Percentiles rank a stretch among this genome's conserved stretches.
Evolutionary conservation across 2,797 vertebrate genomes (phyloP).

Genomic region (Sibirionetta formosa): DNA sequence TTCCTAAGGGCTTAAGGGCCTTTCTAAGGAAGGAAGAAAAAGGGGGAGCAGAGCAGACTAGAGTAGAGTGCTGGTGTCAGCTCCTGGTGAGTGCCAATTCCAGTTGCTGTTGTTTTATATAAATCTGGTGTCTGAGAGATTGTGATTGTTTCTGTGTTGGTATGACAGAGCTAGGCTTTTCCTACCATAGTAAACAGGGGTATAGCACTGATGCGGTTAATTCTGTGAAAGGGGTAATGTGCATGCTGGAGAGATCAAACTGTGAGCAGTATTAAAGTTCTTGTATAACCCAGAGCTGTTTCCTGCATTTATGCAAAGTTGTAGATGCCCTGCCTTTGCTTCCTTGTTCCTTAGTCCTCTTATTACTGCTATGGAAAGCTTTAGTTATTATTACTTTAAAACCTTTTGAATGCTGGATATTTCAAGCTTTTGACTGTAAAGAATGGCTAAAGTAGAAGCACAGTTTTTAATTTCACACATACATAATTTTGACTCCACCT

Average conservation of each 20-base stretch:
- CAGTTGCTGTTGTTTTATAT: not conserved
- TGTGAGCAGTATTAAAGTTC: not conserved
- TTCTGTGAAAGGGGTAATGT: rapidly evolving
- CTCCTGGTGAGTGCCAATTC: not conserved
- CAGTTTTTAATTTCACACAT: not conserved
- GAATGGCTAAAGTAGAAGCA: not conserved
- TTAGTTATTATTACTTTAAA: too few relatives aligned
- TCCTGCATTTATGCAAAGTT: rapidly evolving
- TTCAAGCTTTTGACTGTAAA: not conserved
- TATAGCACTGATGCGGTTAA: rapidly evolving
- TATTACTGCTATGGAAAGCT: not conserved
- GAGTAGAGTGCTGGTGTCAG: rapidly evolving
- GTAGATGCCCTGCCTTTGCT: not conserved
- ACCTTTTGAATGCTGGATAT: not conserved
- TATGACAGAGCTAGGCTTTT: rapidly evolving
- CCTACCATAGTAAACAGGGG: rapidly evolving
- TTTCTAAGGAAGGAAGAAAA: not conserved
- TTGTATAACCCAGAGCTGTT: not conserved
- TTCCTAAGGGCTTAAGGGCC: rapidly evolving
- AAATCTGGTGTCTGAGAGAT: not conserved
- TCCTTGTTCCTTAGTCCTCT: not conserved
- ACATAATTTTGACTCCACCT: not conserved
- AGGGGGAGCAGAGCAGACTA: rapidly evolving
- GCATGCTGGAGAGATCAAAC: rapidly evolving
- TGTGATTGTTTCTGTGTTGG: not conserved